These are phyloP conservation scores for Spodoptera picta DNA, from an alignment of 2,888 invertebrate genomes.

Conservation along the genomic window DNA sequence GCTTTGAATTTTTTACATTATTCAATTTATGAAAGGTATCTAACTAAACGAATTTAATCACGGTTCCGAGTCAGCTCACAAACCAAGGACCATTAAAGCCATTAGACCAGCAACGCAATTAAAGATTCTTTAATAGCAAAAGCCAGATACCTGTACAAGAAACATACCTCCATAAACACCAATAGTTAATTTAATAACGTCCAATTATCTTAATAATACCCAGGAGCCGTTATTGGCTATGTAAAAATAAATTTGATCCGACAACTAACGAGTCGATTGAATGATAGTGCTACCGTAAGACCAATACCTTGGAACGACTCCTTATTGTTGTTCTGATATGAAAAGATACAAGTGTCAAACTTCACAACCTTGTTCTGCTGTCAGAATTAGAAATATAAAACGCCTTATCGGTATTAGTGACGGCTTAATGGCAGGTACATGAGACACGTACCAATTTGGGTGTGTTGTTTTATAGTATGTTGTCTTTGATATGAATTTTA, in stretches of 20 bases:
- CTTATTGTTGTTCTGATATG: slow-evolving; percentile 41
- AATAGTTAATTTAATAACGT: slow-evolving; percentile 40
- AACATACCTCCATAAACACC: slow-evolving; percentile 4
- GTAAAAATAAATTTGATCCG: slow-evolving; percentile 47
- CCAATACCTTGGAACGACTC: slow-evolving; percentile 38
- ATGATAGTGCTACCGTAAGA: slow-evolving; percentile 43
- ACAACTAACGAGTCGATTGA: slow-evolving; percentile 35
- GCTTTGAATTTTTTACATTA: too few relatives aligned
- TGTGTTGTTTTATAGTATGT: background rate
- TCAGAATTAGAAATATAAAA: slow-evolving; percentile 56
- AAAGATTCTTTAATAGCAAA: too few relatives aligned
- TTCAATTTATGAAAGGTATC: too few relatives aligned
- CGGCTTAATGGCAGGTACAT: slow-evolving; percentile 54
- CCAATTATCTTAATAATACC: slow-evolving; percentile 46
- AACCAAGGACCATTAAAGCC: too few relatives aligned
- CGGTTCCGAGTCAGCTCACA: too few relatives aligned
- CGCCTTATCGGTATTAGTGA: slow-evolving; percentile 57
- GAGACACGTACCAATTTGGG: slow-evolving; percentile 32
- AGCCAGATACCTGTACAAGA: too few relatives aligned
- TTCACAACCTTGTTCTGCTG: slow-evolving; percentile 41
- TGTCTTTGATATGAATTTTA: background rate
- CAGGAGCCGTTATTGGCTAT: slow-evolving; percentile 47
- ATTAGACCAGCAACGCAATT: too few relatives aligned
- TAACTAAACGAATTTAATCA: too few relatives aligned
- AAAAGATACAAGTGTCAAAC: slow-evolving; percentile 28